A percentile compares a stretch with the other conserved stretches of the same genome.
phyloP scores from a whole-genome alignment of 2,888 invertebrate species.

The Erebia aethiops region DNA sequence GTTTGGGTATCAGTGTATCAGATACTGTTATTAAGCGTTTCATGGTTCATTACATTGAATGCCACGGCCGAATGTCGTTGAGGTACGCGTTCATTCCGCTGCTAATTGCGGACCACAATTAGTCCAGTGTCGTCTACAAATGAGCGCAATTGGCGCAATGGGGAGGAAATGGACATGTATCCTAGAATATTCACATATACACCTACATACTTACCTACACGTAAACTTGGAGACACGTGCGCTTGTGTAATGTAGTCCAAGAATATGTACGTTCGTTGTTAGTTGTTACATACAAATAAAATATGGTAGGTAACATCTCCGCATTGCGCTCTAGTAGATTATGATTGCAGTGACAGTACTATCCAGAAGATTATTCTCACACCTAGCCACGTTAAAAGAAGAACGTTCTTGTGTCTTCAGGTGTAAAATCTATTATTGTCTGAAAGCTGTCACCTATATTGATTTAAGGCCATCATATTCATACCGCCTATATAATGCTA shows the following conservation, averaged over 20 bases:
- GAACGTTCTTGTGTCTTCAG: too few species aligned
- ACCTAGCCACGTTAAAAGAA: too few species aligned
- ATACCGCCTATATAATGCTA: too few species aligned
- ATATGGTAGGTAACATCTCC: too few species aligned
- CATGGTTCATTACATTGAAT: conserved; percentile 38
- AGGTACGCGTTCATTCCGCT: conserved; percentile 57
- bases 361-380: too few species aligned
- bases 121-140: conserved; percentile 70
- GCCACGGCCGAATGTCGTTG: conserved; percentile 45
- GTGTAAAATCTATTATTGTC: too few species aligned
- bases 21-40: conserved; percentile 32
- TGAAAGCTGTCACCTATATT: too few species aligned
- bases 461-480: too few species aligned
- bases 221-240: conserved; percentile 1
- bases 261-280: neutral
- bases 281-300: too few species aligned
- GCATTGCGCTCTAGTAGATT: too few species aligned
- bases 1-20: conserved; percentile 20
- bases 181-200: conserved; percentile 43
- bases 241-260: neutral
- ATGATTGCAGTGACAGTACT: too few species aligned
- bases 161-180: conserved; percentile 76
- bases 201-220: conserved; percentile 14
- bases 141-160: conserved; percentile 78
- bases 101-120: conserved; percentile 76